Conservation (phyloP, 1,140 invertebrate genomes). For the Ceratitis capitata region DNA sequence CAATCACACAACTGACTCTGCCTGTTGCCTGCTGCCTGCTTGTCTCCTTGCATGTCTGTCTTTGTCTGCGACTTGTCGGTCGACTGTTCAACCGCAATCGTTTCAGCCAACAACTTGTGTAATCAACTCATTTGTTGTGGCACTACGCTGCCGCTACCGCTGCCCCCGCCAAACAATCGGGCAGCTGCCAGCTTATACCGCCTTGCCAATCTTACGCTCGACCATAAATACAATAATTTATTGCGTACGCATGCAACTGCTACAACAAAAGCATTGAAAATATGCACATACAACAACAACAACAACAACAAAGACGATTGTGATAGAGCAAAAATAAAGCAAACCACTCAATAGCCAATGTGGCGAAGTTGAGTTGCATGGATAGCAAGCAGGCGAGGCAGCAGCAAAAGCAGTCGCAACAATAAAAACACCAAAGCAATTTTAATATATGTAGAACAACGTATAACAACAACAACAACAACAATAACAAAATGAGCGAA, state of each 20-base stretch:
- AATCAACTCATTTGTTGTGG: slow-evolving; percentile 41
- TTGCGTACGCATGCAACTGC: slow-evolving; percentile 31
- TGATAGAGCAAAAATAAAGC: not conserved
- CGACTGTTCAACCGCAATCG: slow-evolving; percentile 29
- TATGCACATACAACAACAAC: not conserved
- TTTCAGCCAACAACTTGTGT: not conserved
- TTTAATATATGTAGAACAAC: not conserved
- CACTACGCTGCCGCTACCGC: slow-evolving; percentile 42
- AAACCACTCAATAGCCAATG: not conserved
- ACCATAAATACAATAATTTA: slow-evolving; percentile 37
- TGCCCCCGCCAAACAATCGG: slow-evolving; percentile 35
- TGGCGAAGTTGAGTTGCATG: slow-evolving; percentile 6
- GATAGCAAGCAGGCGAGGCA: too few species aligned
- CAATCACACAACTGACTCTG: slow-evolving; percentile 29
- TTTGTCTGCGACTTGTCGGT: not conserved
- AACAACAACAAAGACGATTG: not conserved
- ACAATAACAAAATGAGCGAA: not conserved
- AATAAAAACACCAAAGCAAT: not conserved
- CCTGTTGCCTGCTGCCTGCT: not conserved
- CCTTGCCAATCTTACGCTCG: slow-evolving; percentile 2
- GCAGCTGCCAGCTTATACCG: slow-evolving; percentile 44
- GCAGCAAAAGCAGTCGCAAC: not conserved
- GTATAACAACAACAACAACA: not conserved
- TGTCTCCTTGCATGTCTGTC: not conserved
- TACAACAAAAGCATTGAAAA: slow-evolving; percentile 14